Percentiles rank a stretch among this genome's conserved stretches.
These are phyloP conservation scores for Anagyrus pseudococci DNA, from an alignment of 2,888 invertebrate species.

Conservation along the genomic window DNA sequence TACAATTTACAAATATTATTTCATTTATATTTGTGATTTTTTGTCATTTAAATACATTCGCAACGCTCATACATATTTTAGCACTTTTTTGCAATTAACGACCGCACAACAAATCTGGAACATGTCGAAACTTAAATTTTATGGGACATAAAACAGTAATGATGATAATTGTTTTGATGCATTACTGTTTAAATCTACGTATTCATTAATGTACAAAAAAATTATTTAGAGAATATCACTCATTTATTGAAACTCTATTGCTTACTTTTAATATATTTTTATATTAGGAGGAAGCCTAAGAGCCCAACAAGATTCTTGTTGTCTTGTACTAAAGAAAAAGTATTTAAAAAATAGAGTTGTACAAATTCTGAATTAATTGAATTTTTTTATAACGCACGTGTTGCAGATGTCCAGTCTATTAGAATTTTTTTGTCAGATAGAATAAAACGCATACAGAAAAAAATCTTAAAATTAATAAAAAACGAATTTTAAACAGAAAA, in stretches of 20 bases:
- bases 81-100: conserved; percentile 41
- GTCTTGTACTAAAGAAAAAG: conserved; percentile 28
- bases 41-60: conserved; percentile 56
- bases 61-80: conserved; percentile 47
- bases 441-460: conserved; percentile 12
- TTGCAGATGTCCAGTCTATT: conserved; percentile 29
- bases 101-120: conserved; percentile 50
- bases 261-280: conserved; percentile 16
- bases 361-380: conserved; percentile 33
- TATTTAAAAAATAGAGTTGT: conserved; percentile 28
- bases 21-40: conserved; percentile 46
- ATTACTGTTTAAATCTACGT: conserved; percentile 34
- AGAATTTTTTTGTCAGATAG: conserved; percentile 4
- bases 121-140: conserved; percentile 53
- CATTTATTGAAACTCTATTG: conserved; percentile 16
- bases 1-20: conserved; percentile 61
- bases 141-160: conserved; percentile 42
- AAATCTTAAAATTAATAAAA: conserved; percentile 11
- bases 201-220: conserved; percentile 32
- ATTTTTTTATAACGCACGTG: conserved; percentile 20
- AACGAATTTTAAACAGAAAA: conserved; percentile 19
- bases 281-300: conserved; percentile 30
- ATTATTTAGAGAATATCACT: conserved; percentile 29
- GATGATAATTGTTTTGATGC: conserved; percentile 41
- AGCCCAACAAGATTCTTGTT: conserved; percentile 16